Evolutionary conservation across 2,888 invertebrate species (phyloP).

Genomic region (Oligia fasciuncula): DNA sequence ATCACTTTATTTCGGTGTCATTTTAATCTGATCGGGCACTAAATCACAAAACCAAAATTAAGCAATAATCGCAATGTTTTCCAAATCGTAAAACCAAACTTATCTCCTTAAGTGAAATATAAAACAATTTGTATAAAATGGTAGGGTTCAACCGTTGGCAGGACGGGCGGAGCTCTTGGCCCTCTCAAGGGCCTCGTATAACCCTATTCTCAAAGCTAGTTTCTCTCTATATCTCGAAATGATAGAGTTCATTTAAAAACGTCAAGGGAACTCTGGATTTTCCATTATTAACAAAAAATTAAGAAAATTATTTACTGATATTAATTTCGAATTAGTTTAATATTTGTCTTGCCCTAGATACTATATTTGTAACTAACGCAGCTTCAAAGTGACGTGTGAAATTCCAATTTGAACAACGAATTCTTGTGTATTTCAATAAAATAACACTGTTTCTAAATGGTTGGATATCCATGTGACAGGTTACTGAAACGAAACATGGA

Average conservation of each 20-base stretch:
- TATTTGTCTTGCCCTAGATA: slow-evolving; percentile 6
- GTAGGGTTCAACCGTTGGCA: slow-evolving; percentile 50
- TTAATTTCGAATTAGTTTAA: slow-evolving; percentile 17
- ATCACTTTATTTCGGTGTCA: neutral
- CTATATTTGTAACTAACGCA: neutral
- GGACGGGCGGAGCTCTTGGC: slow-evolving; percentile 52
- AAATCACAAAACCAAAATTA: slow-evolving; percentile 10
- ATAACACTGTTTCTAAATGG: slow-evolving; percentile 5
- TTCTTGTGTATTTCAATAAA: slow-evolving; percentile 9
- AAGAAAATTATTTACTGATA: neutral
- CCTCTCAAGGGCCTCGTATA: slow-evolving; percentile 71
- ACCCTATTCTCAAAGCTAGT: slow-evolving; percentile 62
- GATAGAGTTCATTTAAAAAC: slow-evolving; percentile 50
- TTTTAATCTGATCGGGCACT: neutral
- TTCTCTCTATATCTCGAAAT: slow-evolving; percentile 49
- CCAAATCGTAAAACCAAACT: slow-evolving; percentile 25
- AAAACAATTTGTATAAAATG: slow-evolving; percentile 75
- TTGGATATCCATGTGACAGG: neutral
- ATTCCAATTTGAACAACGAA: neutral
- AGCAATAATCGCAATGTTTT: slow-evolving; percentile 27
- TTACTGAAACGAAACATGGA: neutral
- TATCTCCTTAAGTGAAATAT: slow-evolving; percentile 71
- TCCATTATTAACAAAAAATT: slow-evolving; percentile 2
- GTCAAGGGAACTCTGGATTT: slow-evolving; percentile 15
- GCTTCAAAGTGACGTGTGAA: slow-evolving; percentile 1